Percentiles rank a stretch among this genome's conserved stretches.
Evolutionary conservation across 2,113 vertebrate genomes (phyloP).

Genomic region (Strix uralensis): DNA sequence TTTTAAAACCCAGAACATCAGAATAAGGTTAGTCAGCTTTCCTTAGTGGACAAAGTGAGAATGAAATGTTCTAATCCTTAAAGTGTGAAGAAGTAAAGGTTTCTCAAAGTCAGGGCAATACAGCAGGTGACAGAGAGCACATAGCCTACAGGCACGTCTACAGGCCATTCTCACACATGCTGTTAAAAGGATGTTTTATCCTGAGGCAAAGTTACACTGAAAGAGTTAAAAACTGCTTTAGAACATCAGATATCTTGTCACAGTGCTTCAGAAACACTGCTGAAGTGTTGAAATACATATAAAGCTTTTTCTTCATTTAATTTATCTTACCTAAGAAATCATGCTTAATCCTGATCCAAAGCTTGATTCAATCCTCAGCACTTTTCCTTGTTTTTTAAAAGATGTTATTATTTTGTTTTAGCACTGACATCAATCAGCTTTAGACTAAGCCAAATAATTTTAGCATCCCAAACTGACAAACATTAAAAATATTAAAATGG

Average conservation of each 20-base stretch:
- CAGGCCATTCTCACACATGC: conserved; percentile 29
- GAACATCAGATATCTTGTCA: conserved; percentile 68
- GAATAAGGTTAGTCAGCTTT: conserved; percentile 54
- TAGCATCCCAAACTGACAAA: background rate
- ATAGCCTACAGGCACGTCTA: conserved; percentile 62
- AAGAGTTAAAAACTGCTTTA: conserved; percentile 59
- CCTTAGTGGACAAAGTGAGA: conserved; percentile 59
- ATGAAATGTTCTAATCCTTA: conserved; percentile 59
- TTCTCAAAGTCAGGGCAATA: conserved; percentile 68
- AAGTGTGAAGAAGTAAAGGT: conserved; percentile 47
- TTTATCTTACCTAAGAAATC: conserved; percentile 61
- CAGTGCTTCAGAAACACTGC: conserved; percentile 13
- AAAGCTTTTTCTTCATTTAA: conserved; percentile 46
- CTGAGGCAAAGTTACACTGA: conserved; percentile 68
- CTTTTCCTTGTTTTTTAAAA: background rate
- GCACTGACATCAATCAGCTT: background rate
- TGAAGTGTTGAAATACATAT: conserved; percentile 36
- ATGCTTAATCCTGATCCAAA: background rate
- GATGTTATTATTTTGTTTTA: background rate
- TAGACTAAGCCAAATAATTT: conserved; percentile 20
- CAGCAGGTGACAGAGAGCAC: conserved; percentile 70
- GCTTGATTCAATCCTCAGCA: background rate
- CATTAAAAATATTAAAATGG: background rate
- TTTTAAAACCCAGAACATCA: conserved; percentile 44
- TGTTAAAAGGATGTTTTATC: conserved; percentile 69